A percentile compares a stretch with the other conserved stretches of the same genome.
These are phyloP conservation scores for Typhlomys cinereus DNA, from an alignment of 2,113 vertebrate species.

Conservation along the genomic window DNA sequence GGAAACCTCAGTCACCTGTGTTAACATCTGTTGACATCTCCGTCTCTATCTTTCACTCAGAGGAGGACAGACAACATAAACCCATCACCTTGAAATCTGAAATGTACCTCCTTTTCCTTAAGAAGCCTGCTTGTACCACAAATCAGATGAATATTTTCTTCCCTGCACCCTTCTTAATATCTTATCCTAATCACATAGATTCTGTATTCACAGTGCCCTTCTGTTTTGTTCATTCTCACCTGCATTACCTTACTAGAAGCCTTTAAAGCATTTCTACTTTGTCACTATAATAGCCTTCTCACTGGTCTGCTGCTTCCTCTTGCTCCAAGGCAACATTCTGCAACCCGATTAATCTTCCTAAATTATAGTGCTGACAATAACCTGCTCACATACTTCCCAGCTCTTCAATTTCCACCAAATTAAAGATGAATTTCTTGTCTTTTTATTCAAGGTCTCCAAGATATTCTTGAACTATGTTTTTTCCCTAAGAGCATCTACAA, in stretches of 20 bases:
- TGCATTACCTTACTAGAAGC: constrained; percentile 22
- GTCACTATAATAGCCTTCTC: constrained; percentile 63
- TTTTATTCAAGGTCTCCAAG: constrained; percentile 15
- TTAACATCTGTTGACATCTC: background rate
- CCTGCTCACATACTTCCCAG: constrained; percentile 37
- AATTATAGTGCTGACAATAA: constrained; percentile 67
- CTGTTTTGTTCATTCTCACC: constrained; percentile 34
- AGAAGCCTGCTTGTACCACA: background rate
- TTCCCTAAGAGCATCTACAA: background rate
- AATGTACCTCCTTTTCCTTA: background rate
- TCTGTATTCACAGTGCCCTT: background rate
- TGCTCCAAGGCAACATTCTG: constrained; percentile 59
- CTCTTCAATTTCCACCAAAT: constrained; percentile 49
- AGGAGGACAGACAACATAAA: background rate
- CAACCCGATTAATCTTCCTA: constrained; percentile 68
- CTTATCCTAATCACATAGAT: background rate
- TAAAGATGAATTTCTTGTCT: constrained; percentile 14
- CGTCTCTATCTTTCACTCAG: background rate
- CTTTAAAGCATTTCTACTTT: constrained; percentile 50
- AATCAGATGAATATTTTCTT: background rate
- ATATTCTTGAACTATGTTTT: background rate
- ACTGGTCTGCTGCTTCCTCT: constrained; percentile 53
- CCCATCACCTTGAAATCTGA: background rate
- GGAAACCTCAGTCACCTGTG: background rate
- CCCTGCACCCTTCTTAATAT: background rate